Percentiles rank a stretch among this genome's conserved stretches.
Evolutionary conservation across 2,888 invertebrate genomes (phyloP).

Genomic region (Listrodromus nycthemerus): DNA sequence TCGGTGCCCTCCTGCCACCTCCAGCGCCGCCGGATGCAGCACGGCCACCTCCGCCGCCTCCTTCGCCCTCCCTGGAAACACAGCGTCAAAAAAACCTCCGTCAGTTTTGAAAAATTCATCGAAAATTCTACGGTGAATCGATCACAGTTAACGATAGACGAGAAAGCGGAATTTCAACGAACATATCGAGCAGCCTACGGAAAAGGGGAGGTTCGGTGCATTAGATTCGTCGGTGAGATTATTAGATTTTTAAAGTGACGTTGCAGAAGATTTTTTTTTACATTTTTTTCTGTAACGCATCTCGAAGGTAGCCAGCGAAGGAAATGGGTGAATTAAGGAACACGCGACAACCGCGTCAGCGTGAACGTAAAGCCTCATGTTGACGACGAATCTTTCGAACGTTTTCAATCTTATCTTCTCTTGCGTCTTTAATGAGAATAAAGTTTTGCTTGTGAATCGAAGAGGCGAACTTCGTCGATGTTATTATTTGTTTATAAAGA

Average conservation of each 20-base stretch:
- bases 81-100: constrained; percentile 22
- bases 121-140: background rate
- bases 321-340: too few relatives aligned
- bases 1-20: constrained; percentile 87
- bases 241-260: background rate
- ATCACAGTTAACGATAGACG: background rate
- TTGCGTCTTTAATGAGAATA: background rate
- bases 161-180: background rate
- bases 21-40: constrained; percentile 88
- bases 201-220: background rate
- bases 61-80: constrained; percentile 84
- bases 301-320: too few relatives aligned
- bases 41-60: constrained; percentile 86
- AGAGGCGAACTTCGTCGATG: background rate
- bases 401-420: background rate
- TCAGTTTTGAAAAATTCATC: background rate
- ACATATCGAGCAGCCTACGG: background rate
- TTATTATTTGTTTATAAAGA: background rate
- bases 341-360: too few relatives aligned
- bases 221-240: background rate
- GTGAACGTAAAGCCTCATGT: background rate
- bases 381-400: background rate
- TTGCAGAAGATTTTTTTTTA: background rate
- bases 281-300: background rate
- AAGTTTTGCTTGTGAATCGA: background rate